Conservation (phyloP, 2,113 vertebrate genomes). For the Larimichthys crocea region DNA sequence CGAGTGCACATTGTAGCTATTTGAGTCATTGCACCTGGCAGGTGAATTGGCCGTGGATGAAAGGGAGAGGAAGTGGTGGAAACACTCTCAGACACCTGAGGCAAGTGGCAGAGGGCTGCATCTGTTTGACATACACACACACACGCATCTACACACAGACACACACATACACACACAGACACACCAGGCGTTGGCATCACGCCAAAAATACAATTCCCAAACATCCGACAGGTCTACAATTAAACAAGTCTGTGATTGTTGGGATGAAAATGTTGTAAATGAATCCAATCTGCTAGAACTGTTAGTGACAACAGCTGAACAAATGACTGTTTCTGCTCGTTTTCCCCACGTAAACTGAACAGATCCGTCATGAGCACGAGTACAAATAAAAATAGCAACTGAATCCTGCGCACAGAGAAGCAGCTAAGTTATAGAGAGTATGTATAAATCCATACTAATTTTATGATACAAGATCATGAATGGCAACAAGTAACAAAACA, state of each 20-base stretch:
- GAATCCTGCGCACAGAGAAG: conserved; percentile 25
- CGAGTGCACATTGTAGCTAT: conserved; percentile 55
- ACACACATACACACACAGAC: not conserved
- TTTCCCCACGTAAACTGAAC: conserved; percentile 29
- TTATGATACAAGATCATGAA: conserved; percentile 59
- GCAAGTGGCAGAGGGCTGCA: conserved; percentile 68
- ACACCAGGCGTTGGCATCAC: conserved; percentile 30
- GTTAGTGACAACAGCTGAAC: conserved; percentile 61
- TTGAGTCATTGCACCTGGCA: conserved; percentile 79
- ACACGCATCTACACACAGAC: not conserved
- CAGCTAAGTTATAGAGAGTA: conserved; percentile 18
- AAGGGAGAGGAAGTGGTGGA: conserved; percentile 76
- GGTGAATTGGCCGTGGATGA: conserved; percentile 77
- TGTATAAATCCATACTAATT: conserved; percentile 50
- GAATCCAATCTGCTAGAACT: conserved; percentile 57
- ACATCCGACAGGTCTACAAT: conserved; percentile 47
- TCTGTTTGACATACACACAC: conserved; percentile 65
- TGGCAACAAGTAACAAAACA: conserved; percentile 58
- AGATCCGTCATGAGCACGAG: conserved; percentile 12
- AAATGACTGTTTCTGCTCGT: conserved; percentile 43
- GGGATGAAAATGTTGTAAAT: conserved; percentile 57
- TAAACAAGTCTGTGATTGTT: conserved; percentile 52
- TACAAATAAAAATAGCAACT: conserved; percentile 49
- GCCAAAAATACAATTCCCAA: conserved; percentile 59
- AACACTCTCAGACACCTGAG: conserved; percentile 75